Evolutionary conservation across 2,888 invertebrate species (phyloP).

Genomic region (Parnassius glacialis): DNA sequence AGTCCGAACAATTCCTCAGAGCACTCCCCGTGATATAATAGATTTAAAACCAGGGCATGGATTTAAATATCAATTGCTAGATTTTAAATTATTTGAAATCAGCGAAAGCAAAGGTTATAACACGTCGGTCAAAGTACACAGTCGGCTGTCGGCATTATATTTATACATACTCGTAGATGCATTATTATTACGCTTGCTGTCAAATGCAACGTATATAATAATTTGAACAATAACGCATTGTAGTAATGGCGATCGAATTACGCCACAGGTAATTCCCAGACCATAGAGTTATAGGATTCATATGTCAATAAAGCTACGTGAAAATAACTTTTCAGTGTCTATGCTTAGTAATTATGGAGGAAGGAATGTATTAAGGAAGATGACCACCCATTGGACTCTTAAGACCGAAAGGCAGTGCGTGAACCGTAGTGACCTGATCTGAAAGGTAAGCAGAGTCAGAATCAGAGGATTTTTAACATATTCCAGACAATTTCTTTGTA

Average conservation of each 20-base stretch:
- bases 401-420: too few species aligned
- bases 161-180: constrained; percentile 1
- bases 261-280: constrained; percentile 17
- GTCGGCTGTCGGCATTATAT: constrained; percentile 8
- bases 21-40: too few species aligned
- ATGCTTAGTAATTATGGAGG: too few species aligned
- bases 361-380: too few species aligned
- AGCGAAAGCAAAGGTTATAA: constrained; percentile 10
- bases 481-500: too few species aligned
- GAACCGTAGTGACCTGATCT: too few species aligned
- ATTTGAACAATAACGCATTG: constrained; percentile 3
- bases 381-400: too few species aligned
- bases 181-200: constrained; percentile 6
- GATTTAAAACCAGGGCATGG: not conserved
- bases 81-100: constrained; percentile 11
- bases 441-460: too few species aligned
- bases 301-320: too few species aligned
- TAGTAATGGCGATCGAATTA: constrained; percentile 14
- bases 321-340: too few species aligned
- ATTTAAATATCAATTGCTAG: not conserved
- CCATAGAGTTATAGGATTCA: not conserved
- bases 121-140: constrained; percentile 13
- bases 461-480: too few species aligned
- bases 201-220: constrained; percentile 8
- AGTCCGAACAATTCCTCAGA: too few species aligned